phyloP scores from a whole-genome alignment of 2,113 vertebrate genomes.

The Toxotes jaculatrix region DNA sequence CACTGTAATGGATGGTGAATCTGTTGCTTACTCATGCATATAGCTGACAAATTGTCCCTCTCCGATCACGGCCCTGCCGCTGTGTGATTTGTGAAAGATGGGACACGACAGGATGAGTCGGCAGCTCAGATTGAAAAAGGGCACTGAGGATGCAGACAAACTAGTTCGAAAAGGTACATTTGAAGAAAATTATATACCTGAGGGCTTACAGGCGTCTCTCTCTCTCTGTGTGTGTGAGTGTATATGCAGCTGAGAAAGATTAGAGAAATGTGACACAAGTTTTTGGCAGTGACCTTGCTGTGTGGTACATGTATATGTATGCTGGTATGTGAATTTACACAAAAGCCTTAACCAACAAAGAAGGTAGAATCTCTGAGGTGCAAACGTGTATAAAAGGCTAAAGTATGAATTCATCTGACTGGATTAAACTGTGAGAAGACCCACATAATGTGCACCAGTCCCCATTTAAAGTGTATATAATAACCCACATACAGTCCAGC shows the following conservation, averaged over 20 bases:
- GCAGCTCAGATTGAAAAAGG: slow-evolving; percentile 79
- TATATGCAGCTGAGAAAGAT: slow-evolving; percentile 51
- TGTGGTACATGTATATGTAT: slow-evolving; percentile 6
- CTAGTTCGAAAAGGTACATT: slow-evolving; percentile 77
- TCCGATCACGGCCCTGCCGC: slow-evolving; percentile 70
- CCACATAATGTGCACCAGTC: slow-evolving; percentile 31
- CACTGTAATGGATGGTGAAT: slow-evolving; percentile 84
- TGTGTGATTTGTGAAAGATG: slow-evolving; percentile 81
- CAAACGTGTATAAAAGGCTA: background rate
- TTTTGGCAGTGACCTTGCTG: slow-evolving; percentile 78
- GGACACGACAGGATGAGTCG: slow-evolving; percentile 73
- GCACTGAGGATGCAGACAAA: slow-evolving; percentile 73
- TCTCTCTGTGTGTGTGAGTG: slow-evolving; percentile 9
- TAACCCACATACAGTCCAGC: slow-evolving; percentile 54
- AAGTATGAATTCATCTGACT: slow-evolving; percentile 33
- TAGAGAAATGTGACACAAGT: slow-evolving; percentile 68
- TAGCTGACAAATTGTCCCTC: slow-evolving; percentile 84
- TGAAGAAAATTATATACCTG: slow-evolving; percentile 84
- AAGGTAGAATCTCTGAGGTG: slow-evolving; percentile 44
- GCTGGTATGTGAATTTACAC: slow-evolving; percentile 18
- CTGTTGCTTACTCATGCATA: slow-evolving; percentile 85
- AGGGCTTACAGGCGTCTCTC: slow-evolving; percentile 50
- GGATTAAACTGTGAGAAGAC: slow-evolving; percentile 28
- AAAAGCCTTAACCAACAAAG: slow-evolving; percentile 55
- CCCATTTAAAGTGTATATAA: slow-evolving; percentile 45